A percentile compares a stretch with the other conserved stretches of the same genome.
phyloP scores from a whole-genome alignment of 2,888 invertebrate species.

The Mactromeris polynyma region DNA sequence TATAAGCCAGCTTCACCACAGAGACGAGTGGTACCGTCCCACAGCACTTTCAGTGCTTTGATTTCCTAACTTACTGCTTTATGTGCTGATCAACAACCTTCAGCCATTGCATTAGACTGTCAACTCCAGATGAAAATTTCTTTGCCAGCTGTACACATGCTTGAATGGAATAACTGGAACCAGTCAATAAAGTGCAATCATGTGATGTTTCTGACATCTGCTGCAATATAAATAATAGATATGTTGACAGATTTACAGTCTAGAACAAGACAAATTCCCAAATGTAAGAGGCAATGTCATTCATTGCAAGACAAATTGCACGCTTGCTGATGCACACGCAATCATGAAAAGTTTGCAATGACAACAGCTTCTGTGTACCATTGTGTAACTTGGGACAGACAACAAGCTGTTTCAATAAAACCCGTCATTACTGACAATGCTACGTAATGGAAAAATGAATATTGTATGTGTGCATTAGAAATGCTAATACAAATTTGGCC shows the following conservation, averaged over 20 bases:
- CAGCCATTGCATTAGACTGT: not conserved
- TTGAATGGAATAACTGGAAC: constrained; percentile 2
- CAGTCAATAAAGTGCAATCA: not conserved
- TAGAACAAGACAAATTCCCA: not conserved
- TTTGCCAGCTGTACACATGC: not conserved
- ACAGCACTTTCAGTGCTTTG: no score
- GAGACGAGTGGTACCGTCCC: no score
- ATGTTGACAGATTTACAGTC: not conserved
- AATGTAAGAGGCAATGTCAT: not conserved
- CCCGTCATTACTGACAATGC: no score
- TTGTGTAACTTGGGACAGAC: no score
- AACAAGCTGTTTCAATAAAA: no score
- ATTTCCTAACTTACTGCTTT: not conserved
- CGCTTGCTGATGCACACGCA: not conserved
- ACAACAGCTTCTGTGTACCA: no score
- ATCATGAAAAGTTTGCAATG: not conserved
- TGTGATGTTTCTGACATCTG: not conserved
- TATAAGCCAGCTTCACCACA: no score
- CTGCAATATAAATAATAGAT: not conserved
- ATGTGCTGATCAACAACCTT: not conserved
- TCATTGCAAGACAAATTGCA: not conserved
- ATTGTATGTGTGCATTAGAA: no score
- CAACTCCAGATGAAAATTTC: not conserved
- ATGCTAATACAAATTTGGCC: no score
- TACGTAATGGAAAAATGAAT: no score